These are phyloP conservation scores for Agelas oroides DNA, from an alignment of 37 sponge, comb jelly and placozoan genomes.

Conservation along the genomic window DNA sequence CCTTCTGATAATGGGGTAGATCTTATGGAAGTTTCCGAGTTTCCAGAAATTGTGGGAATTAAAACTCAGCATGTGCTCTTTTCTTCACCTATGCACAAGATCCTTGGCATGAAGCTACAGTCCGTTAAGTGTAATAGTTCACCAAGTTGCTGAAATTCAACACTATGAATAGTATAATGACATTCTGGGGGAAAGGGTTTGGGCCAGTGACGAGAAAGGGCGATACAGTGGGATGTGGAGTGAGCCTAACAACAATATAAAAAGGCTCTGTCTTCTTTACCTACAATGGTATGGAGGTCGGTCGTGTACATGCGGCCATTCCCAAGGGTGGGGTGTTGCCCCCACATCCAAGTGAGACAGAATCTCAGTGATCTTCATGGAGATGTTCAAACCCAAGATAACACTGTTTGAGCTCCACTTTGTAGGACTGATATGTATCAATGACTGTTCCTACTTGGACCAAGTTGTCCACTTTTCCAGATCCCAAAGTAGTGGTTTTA, in stretches of 20 bases:
- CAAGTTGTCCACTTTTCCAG: slow-evolving; percentile 64
- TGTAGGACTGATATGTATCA: slow-evolving; percentile 61
- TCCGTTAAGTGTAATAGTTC: no score
- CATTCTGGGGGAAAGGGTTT: slow-evolving; percentile 55
- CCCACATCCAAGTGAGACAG: slow-evolving; percentile 30
- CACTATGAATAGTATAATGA: no score
- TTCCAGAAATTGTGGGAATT: no score
- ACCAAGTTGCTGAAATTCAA: no score
- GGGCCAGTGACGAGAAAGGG: slow-evolving; percentile 53
- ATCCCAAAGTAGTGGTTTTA: slow-evolving; percentile 6
- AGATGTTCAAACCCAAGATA: slow-evolving; percentile 43
- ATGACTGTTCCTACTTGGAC: slow-evolving; percentile 67
- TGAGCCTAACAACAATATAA: slow-evolving; percentile 19
- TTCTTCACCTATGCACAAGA: no score
- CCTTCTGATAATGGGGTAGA: no score
- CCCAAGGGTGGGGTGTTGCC: slow-evolving; percentile 39
- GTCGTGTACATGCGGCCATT: slow-evolving; percentile 22
- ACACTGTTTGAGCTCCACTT: slow-evolving; percentile 9
- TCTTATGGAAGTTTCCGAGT: no score
- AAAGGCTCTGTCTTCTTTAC: slow-evolving; percentile 71
- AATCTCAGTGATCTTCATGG: slow-evolving; percentile 38
- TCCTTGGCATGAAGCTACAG: no score
- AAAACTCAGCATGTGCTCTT: no score
- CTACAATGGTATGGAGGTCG: slow-evolving; percentile 67
- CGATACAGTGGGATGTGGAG: slow-evolving; percentile 71